These are phyloP conservation scores for Urosaurus nigricauda DNA, from an alignment of 2,797 vertebrate species.

Conservation along the genomic window DNA sequence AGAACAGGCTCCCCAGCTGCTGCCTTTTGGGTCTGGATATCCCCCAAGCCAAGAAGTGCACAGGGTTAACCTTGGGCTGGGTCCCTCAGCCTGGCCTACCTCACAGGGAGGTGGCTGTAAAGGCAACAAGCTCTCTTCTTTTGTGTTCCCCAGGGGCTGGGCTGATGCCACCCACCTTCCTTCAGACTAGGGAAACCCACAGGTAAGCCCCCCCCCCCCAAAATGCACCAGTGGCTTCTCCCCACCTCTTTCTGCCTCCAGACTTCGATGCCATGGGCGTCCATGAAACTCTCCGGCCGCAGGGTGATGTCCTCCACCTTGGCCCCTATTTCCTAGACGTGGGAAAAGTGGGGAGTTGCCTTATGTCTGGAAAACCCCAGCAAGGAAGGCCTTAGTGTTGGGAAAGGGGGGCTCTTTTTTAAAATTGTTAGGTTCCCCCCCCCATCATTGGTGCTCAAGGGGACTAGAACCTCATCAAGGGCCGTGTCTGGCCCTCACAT, in stretches of 20 bases:
- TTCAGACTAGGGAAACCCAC: neutral
- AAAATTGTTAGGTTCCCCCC: too few relatives aligned
- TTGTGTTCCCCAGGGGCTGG: too few relatives aligned
- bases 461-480: too few relatives aligned
- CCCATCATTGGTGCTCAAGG: too few relatives aligned
- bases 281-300: slow-evolving; percentile 80
- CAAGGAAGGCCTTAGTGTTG: neutral
- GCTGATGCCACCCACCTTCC: too few relatives aligned
- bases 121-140: too few relatives aligned
- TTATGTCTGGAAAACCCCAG: neutral
- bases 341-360: neutral
- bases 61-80: too few relatives aligned
- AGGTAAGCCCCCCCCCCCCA: neutral
- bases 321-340: slow-evolving; percentile 43
- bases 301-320: slow-evolving; percentile 76
- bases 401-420: neutral
- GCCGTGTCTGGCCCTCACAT: too few relatives aligned
- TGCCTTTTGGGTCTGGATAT: too few relatives aligned
- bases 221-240: slow-evolving; percentile 53
- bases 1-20: neutral
- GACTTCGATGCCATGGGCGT: slow-evolving; percentile 82
- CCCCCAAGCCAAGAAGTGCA: too few relatives aligned
- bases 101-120: too few relatives aligned
- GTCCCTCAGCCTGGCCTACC: too few relatives aligned
- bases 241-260: slow-evolving; percentile 84